Evolutionary conservation across 2,797 vertebrate genomes (phyloP).

Genomic region (Epinephelus coioides): DNA sequence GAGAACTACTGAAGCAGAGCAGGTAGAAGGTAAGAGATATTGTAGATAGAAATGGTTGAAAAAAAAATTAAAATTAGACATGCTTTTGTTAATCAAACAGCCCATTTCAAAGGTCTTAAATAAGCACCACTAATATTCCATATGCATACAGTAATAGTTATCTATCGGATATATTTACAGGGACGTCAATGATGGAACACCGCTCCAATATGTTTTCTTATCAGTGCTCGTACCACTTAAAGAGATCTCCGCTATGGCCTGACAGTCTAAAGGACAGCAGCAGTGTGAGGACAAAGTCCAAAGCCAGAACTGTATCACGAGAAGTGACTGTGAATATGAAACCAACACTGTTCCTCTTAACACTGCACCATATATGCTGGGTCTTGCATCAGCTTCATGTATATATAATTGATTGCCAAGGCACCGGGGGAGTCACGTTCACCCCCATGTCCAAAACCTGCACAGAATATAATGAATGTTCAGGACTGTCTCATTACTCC

Average conservation of each 20-base stretch:
- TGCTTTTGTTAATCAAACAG: no score
- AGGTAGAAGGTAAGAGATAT: no score
- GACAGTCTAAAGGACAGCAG: constrained; percentile 68
- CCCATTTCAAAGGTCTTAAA: no score
- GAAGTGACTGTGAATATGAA: constrained; percentile 33
- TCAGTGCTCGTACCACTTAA: constrained; percentile 38
- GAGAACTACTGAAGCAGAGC: no score
- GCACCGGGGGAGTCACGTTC: constrained; percentile 28
- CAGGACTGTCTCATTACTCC: constrained; percentile 45
- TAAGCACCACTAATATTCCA: no score
- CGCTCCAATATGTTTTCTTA: constrained; percentile 39
- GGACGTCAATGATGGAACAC: constrained; percentile 4
- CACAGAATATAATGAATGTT: constrained; percentile 49
- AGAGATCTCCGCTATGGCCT: constrained; percentile 49
- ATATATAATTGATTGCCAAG: constrained; percentile 42
- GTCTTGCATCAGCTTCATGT: constrained; percentile 38
- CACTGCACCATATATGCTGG: background rate
- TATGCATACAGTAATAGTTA: background rate
- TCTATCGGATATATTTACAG: background rate
- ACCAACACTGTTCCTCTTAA: constrained; percentile 5
- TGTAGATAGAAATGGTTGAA: no score
- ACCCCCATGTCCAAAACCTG: constrained; percentile 17
- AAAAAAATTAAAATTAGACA: no score
- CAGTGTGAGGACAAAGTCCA: constrained; percentile 56
- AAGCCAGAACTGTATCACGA: constrained; percentile 13